Conservation (phyloP, 2,888 invertebrate genomes). For the Mesorhabditis belari region DNA sequence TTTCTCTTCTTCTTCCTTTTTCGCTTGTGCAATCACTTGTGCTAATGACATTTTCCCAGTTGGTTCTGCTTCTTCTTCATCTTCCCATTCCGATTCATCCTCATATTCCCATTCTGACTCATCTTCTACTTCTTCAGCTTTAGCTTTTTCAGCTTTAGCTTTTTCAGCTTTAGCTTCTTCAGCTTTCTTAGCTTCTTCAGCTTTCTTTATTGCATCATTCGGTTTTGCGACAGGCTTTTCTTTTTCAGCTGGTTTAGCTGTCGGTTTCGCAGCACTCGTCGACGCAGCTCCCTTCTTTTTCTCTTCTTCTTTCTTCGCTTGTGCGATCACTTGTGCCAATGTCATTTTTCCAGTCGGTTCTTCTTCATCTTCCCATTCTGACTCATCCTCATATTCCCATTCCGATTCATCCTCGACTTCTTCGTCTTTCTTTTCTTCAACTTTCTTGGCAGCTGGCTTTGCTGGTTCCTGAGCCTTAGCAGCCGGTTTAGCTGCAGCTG, state of each 20-base stretch:
- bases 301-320: neutral
- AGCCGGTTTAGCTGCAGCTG: neutral
- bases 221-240: neutral
- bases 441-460: neutral
- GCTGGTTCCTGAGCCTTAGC: neutral
- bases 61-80: too few species aligned
- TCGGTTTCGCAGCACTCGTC: neutral
- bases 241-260: neutral
- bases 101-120: too few species aligned
- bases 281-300: neutral
- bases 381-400: too few species aligned
- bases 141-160: neutral
- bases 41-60: too few species aligned
- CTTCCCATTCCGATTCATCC: too few species aligned
- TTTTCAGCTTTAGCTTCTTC: neutral
- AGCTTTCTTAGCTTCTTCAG: neutral
- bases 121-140: neutral
- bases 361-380: conserved; percentile 3
- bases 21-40: too few species aligned
- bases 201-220: neutral
- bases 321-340: neutral
- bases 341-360: neutral
- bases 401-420: too few species aligned
- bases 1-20: too few species aligned
- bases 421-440: too few species aligned